Evolutionary conservation across 2,113 vertebrate species (phyloP).

Genomic region (Loxodonta africana): DNA sequence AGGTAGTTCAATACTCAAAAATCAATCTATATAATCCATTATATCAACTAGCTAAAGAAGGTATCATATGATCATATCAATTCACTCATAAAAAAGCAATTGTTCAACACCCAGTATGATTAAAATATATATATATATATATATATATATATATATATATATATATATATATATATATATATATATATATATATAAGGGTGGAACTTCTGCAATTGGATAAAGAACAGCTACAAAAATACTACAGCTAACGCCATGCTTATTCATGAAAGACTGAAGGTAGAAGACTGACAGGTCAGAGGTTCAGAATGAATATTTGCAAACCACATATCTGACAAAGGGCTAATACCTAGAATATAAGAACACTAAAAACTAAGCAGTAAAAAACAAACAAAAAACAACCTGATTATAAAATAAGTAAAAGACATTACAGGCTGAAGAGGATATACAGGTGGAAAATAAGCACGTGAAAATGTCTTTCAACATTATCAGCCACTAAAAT

Average conservation of each 20-base stretch:
- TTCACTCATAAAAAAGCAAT: neutral
- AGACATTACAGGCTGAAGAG: neutral
- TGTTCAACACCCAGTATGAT: neutral
- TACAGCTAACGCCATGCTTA: neutral
- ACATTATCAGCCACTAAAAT: too few species aligned
- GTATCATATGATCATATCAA: neutral
- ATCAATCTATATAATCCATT: too few species aligned
- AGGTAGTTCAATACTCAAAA: too few species aligned
- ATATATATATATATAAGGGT: neutral
- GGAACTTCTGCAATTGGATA: neutral
- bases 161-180: too few species aligned
- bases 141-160: neutral
- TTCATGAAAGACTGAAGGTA: neutral
- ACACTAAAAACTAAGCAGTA: neutral
- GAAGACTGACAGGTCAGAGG: neutral
- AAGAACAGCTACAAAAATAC: neutral
- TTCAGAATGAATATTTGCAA: neutral
- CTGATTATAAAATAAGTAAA: neutral
- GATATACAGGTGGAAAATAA: too few species aligned
- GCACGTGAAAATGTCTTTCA: too few species aligned
- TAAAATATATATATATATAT: neutral
- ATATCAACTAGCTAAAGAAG: neutral
- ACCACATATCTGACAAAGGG: too few species aligned
- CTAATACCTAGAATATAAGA: neutral
- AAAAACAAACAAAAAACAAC: neutral